Percentiles rank a stretch among this genome's conserved stretches.
These are phyloP conservation scores for Gambelia wislizenii DNA, from an alignment of 2,797 vertebrate species.

Conservation along the genomic window DNA sequence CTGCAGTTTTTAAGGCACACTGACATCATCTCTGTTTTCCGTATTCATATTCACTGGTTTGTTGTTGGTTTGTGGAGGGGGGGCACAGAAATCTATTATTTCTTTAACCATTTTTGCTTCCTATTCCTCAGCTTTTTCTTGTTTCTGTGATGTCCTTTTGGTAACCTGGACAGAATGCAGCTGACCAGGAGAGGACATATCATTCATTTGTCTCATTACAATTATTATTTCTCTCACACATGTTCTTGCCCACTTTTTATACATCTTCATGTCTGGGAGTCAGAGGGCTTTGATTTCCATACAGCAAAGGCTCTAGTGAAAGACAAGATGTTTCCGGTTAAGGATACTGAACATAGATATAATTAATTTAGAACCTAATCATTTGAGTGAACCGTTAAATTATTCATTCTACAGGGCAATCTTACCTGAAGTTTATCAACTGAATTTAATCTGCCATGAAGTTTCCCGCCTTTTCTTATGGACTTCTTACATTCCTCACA, in stretches of 20 bases:
- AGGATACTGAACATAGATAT: background rate
- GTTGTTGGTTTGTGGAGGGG: too few relatives aligned
- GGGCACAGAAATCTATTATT: constrained; percentile 4
- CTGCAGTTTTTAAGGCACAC: background rate
- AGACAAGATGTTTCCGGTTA: background rate
- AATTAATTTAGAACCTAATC: constrained; percentile 18
- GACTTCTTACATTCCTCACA: background rate
- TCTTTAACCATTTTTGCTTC: background rate
- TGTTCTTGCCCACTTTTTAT: constrained; percentile 6
- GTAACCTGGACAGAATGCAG: background rate
- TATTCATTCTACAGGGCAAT: constrained; percentile 7
- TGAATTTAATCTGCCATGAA: background rate
- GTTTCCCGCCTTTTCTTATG: background rate
- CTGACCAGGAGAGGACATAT: background rate
- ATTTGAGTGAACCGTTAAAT: constrained; percentile 5
- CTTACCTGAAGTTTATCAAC: background rate
- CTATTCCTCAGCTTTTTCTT: background rate
- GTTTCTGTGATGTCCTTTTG: background rate
- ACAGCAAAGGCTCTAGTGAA: constrained; percentile 12
- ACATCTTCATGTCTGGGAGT: background rate
- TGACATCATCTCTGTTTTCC: background rate
- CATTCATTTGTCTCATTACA: constrained; percentile 15
- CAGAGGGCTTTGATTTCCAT: constrained; percentile 8
- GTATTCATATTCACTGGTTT: background rate
- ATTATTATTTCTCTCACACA: constrained; percentile 1